Evolutionary conservation across 2,888 invertebrate genomes (phyloP).

Genomic region (Heliconius charithonia): DNA sequence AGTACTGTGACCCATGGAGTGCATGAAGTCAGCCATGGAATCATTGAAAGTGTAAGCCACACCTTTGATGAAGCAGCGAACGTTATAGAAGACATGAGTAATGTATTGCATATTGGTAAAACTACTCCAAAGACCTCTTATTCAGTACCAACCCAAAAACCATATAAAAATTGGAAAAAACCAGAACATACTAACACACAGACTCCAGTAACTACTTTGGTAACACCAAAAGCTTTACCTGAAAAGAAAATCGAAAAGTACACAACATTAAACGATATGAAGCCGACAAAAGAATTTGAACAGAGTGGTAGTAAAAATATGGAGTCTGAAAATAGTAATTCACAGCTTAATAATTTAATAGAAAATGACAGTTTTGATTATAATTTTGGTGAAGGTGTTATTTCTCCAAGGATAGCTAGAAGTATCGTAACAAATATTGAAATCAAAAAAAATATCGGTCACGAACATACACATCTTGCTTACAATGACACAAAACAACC

Average conservation of each 20-base stretch:
- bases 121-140: neutral
- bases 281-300: neutral
- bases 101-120: conserved; percentile 20
- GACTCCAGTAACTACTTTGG: neutral
- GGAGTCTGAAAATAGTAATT: neutral
- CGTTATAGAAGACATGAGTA: conserved; percentile 23
- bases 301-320: neutral
- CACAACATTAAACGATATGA: neutral
- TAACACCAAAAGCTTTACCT: neutral
- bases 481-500: neutral
- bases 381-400: conserved; percentile 29
- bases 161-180: neutral
- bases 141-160: neutral
- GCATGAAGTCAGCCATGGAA: conserved; percentile 28
- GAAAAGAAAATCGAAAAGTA: neutral
- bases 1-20: conserved; percentile 25
- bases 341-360: neutral
- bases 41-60: conserved; percentile 22
- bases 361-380: conserved; percentile 14
- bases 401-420: conserved; percentile 16
- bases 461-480: too few species aligned
- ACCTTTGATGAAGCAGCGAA: conserved; percentile 31
- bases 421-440: neutral
- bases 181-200: neutral
- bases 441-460: too few species aligned